Evolutionary conservation across 2,888 invertebrate genomes (phyloP).

Genomic region (Herminia tarsipennalis): DNA sequence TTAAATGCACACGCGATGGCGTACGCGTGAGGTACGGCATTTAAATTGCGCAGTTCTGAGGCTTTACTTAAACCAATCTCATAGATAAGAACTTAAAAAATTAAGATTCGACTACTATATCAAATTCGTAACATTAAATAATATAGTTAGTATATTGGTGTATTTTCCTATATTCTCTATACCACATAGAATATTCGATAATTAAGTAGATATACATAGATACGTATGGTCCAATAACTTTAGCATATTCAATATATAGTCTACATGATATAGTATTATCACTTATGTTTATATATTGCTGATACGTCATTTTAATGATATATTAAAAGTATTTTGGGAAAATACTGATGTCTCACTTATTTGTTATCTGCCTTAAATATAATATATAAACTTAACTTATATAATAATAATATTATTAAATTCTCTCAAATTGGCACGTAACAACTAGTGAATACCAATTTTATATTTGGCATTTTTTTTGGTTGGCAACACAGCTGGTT

Average conservation of each 20-base stretch:
- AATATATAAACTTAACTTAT: slow-evolving; percentile 33
- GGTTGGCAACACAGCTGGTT: slow-evolving; percentile 30
- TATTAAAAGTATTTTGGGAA: slow-evolving; percentile 52
- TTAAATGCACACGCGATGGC: too few species aligned
- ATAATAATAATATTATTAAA: slow-evolving; percentile 61
- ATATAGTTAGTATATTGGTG: slow-evolving; percentile 33
- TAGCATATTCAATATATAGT: slow-evolving; percentile 35
- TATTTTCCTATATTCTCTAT: slow-evolving; percentile 26
- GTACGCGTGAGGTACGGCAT: too few species aligned
- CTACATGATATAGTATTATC: slow-evolving; percentile 43
- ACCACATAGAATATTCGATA: slow-evolving; percentile 26
- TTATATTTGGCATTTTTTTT: slow-evolving; percentile 44
- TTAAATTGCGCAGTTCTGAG: too few species aligned
- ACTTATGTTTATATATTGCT: slow-evolving; percentile 53
- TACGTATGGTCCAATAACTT: slow-evolving; percentile 55
- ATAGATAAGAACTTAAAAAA: neutral
- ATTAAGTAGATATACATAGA: slow-evolving; percentile 28
- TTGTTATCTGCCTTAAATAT: slow-evolving; percentile 31
- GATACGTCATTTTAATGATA: slow-evolving; percentile 59
- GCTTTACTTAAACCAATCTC: slow-evolving; percentile 12
- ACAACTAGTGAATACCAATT: slow-evolving; percentile 50
- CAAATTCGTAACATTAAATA: slow-evolving; percentile 16
- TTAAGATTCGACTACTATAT: neutral
- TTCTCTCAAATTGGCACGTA: slow-evolving; percentile 78
- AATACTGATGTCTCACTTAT: slow-evolving; percentile 64